Conservation (phyloP, 2,113 vertebrate genomes). For the Megaceryle torquata region DNA sequence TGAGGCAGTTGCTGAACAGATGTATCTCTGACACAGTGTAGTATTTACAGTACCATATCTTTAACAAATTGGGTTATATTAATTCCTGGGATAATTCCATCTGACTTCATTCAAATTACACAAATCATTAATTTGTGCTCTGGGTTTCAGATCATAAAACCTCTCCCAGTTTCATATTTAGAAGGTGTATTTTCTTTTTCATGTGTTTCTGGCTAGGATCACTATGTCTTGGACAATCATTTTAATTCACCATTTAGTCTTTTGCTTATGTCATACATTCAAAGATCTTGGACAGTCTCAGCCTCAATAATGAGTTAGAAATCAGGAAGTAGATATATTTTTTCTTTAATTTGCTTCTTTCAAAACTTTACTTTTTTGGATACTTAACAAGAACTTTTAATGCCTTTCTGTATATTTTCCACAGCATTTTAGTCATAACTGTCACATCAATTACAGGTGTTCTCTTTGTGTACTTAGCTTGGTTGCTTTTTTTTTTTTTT, state of each 20-base stretch:
- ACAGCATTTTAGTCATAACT: neutral
- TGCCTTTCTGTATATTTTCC: neutral
- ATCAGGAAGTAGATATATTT: neutral
- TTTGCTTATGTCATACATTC: neutral
- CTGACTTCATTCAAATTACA: conserved; percentile 1
- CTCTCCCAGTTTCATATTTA: neutral
- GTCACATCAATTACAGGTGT: neutral
- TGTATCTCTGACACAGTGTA: neutral
- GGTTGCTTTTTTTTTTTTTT: neutral
- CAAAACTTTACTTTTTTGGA: neutral
- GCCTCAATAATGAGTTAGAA: neutral
- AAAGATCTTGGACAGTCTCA: neutral
- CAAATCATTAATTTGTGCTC: neutral
- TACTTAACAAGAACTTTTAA: neutral
- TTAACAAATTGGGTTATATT: conserved; percentile 33
- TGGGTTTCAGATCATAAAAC: neutral
- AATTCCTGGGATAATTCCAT: neutral
- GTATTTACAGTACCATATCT: conserved; percentile 10
- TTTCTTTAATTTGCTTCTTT: neutral
- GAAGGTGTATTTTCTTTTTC: neutral
- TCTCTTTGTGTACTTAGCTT: neutral
- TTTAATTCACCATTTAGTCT: neutral
- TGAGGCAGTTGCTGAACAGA: conserved; percentile 5
- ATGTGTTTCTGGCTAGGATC: neutral
- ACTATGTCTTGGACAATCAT: neutral